A percentile compares a stretch with the other conserved stretches of the same genome.
These are phyloP conservation scores for Pampus argenteus DNA, from an alignment of 2,797 vertebrate genomes.

Conservation along the genomic window DNA sequence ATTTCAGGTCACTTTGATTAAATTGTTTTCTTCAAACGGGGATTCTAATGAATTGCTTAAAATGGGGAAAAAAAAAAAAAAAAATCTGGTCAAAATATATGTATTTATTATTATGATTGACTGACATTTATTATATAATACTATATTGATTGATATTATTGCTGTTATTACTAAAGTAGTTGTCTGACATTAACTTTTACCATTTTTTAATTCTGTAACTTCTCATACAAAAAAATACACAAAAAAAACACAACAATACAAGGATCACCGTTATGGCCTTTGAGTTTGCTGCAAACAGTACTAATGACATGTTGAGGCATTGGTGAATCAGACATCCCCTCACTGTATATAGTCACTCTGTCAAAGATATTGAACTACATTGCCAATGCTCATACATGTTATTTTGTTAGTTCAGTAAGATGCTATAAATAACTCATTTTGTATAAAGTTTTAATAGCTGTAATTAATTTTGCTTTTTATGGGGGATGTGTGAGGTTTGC, in stretches of 20 bases:
- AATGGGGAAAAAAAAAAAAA: conserved; percentile 47
- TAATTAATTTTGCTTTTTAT: conserved; percentile 82
- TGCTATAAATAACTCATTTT: conserved; percentile 85
- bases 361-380: conserved; percentile 77
- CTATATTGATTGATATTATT: conserved; percentile 83
- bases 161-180: conserved; percentile 82
- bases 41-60: conserved; percentile 71
- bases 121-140: conserved; percentile 81
- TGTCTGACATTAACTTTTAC: conserved; percentile 74
- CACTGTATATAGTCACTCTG: conserved; percentile 77
- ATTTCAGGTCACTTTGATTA: conserved; percentile 65
- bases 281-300: conserved; percentile 87
- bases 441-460: conserved; percentile 82
- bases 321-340: conserved; percentile 79
- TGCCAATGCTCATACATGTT: conserved; percentile 82
- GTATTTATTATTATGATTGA: conserved; percentile 82
- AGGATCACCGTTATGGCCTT: conserved; percentile 89
- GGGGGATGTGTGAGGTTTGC: conserved; percentile 81
- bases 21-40: conserved; percentile 70
- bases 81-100: conserved; percentile 63
- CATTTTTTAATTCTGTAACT: conserved; percentile 73
- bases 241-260: too few relatives aligned
- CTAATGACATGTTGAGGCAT: conserved; percentile 80
- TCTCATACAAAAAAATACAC: conserved; percentile 77
- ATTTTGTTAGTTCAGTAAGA: conserved; percentile 78